A percentile compares a stretch with the other conserved stretches of the same genome.
phyloP scores from a whole-genome alignment of 2,888 invertebrate species.

The Stegophylla sp. region DNA sequence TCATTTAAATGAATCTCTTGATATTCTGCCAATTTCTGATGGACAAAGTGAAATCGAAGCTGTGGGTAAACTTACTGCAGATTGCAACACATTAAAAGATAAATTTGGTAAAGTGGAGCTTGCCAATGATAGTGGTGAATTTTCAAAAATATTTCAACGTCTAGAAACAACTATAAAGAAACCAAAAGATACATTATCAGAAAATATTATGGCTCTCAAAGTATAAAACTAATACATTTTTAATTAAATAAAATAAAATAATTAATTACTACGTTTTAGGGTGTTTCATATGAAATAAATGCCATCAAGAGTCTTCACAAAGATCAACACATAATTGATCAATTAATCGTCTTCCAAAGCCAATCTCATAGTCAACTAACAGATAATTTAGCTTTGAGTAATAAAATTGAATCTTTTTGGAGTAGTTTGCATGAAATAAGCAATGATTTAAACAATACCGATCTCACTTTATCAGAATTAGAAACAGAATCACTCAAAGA shows the following conservation, averaged over 20 bases:
- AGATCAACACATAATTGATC: not conserved
- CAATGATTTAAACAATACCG: not conserved
- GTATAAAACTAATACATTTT: constrained; percentile 7
- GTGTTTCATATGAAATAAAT: constrained; percentile 11
- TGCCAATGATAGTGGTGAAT: not conserved
- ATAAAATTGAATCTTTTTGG: not conserved
- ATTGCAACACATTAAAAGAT: constrained; percentile 14
- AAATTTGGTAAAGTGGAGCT: not conserved
- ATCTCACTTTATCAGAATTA: constrained; percentile 10
- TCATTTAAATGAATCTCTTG: constrained; percentile 33
- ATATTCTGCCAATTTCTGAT: constrained; percentile 30
- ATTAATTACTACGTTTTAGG: not conserved
- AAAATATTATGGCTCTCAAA: constrained; percentile 28
- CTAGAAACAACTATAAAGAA: constrained; percentile 32
- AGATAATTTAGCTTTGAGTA: not conserved
- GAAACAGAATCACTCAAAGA: constrained; percentile 30
- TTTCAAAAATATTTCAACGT: constrained; percentile 20
- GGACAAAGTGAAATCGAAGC: constrained; percentile 31
- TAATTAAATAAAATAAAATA: not conserved
- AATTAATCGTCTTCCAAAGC: not conserved
- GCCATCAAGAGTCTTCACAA: not conserved
- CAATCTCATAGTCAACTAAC: constrained; percentile 9
- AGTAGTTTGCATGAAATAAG: not conserved
- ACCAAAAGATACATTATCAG: constrained; percentile 28
- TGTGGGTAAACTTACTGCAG: not conserved